Conservation (phyloP, 1,140 invertebrate genomes). For the Plodia interpunctella region DNA sequence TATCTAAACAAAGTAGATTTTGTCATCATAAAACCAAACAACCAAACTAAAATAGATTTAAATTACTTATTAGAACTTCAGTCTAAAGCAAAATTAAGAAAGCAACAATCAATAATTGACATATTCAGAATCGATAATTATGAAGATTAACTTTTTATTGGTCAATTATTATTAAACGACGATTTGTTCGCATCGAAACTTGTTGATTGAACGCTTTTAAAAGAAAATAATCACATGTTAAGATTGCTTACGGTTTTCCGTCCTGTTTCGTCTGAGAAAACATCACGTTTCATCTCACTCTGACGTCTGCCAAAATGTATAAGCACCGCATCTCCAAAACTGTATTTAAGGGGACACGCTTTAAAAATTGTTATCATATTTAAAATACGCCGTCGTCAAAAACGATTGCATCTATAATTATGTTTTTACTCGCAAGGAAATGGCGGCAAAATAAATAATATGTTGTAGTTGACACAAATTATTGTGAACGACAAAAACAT, state of each 20-base stretch:
- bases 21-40: too few species aligned
- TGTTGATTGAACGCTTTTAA: constrained; percentile 44
- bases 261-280: not conserved
- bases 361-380: not conserved
- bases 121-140: constrained; percentile 32
- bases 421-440: too few species aligned
- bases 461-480: too few species aligned
- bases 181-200: constrained; percentile 22
- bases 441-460: too few species aligned
- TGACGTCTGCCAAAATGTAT: not conserved
- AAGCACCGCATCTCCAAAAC: not conserved
- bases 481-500: too few species aligned
- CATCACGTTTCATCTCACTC: not conserved
- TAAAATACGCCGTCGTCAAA: not conserved
- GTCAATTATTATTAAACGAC: constrained; percentile 49
- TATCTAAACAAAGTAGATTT: too few species aligned
- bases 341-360: not conserved
- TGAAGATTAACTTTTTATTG: constrained; percentile 56
- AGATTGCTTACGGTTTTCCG: not conserved
- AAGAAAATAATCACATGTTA: not conserved
- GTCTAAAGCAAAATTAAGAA: not conserved
- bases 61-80: not conserved
- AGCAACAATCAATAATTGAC: not conserved
- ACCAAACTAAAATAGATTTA: too few species aligned
- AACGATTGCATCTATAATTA: too few species aligned